Evolutionary conservation across 2,797 vertebrate genomes (phyloP).

Genomic region (Clarias pachynema): DNA sequence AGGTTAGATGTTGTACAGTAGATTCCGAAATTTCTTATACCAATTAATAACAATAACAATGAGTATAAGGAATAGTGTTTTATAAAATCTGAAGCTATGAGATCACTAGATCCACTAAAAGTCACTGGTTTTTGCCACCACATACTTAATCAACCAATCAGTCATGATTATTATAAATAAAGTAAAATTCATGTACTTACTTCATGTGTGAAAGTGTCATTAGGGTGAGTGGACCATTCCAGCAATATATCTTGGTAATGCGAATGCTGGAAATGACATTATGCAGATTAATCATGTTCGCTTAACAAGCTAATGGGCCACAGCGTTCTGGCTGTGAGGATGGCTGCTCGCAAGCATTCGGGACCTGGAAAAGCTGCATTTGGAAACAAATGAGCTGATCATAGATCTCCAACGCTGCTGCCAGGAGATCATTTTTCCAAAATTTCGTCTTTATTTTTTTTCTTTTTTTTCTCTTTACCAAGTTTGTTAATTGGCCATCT

Average conservation of each 20-base stretch:
- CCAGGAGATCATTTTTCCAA: neutral
- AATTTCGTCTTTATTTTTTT: neutral
- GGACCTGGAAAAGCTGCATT: slow-evolving; percentile 25
- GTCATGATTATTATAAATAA: neutral
- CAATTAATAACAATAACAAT: neutral
- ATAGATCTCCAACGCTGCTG: slow-evolving; percentile 9
- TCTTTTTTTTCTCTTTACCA: neutral
- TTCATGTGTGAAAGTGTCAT: slow-evolving; percentile 10
- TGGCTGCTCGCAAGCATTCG: slow-evolving; percentile 26
- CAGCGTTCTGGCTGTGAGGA: slow-evolving; percentile 12
- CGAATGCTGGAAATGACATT: slow-evolving; percentile 22
- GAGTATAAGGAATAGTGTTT: neutral
- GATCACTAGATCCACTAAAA: neutral
- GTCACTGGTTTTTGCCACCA: neutral
- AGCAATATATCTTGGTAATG: slow-evolving; percentile 34
- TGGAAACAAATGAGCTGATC: slow-evolving; percentile 32
- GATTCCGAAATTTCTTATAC: neutral
- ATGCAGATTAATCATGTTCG: slow-evolving; percentile 40
- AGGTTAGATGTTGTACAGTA: too few relatives aligned
- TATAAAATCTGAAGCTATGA: neutral
- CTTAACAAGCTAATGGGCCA: slow-evolving; percentile 39
- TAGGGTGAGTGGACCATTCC: slow-evolving; percentile 8
- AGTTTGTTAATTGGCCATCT: neutral
- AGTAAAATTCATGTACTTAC: slow-evolving; percentile 3
- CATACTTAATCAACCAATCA: neutral